Evolutionary conservation across 2,797 vertebrate species (phyloP).

Genomic region (Paramormyrops hopkinsi): DNA sequence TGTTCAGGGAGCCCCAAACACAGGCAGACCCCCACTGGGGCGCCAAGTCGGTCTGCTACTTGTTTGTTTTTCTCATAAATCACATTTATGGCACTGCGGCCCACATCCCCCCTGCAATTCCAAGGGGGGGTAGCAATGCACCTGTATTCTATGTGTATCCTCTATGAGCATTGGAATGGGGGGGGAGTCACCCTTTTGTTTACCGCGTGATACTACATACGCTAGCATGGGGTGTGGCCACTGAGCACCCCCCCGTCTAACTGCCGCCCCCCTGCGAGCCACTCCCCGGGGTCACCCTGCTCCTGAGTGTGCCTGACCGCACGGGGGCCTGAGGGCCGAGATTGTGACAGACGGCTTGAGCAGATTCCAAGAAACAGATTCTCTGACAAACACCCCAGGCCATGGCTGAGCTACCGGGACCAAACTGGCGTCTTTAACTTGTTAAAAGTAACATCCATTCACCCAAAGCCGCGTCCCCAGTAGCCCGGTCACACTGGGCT

Average conservation of each 20-base stretch:
- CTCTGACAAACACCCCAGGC: background rate
- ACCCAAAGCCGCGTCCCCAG: background rate
- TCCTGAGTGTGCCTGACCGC: background rate
- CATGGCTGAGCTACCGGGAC: background rate
- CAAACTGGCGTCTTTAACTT: background rate
- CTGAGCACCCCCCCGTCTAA: background rate
- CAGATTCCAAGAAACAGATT: background rate
- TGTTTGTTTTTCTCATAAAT: slow-evolving; percentile 30
- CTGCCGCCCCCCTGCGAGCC: background rate
- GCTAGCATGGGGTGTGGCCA: accelerated
- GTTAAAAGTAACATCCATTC: background rate
- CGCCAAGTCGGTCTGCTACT: slow-evolving; percentile 11
- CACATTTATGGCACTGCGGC: slow-evolving; percentile 47
- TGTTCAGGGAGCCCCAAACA: background rate
- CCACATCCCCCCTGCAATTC: slow-evolving; percentile 40
- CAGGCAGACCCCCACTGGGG: no score
- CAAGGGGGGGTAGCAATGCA: slow-evolving; percentile 35
- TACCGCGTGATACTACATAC: background rate
- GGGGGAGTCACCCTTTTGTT: background rate
- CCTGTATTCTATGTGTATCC: background rate
- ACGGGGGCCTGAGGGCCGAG: background rate
- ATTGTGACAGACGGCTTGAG: background rate
- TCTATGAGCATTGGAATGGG: background rate
- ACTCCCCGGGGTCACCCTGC: background rate
- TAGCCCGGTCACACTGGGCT: background rate